These are phyloP conservation scores for Agriopis marginaria DNA, from an alignment of 2,888 invertebrate species.

Conservation along the genomic window DNA sequence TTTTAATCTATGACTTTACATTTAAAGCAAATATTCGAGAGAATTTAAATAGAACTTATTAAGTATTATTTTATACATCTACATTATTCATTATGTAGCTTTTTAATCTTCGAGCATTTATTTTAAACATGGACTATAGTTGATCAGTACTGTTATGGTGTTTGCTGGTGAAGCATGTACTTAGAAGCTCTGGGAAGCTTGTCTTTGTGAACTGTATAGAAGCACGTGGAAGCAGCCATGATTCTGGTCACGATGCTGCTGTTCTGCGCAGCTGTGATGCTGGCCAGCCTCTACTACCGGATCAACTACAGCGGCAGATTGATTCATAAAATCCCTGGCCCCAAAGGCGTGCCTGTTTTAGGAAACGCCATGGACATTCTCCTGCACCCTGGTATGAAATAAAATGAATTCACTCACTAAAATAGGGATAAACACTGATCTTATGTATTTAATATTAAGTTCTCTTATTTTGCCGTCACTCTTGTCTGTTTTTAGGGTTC, in stretches of 20 bases:
- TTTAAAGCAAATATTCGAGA: no score
- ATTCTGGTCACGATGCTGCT: not conserved
- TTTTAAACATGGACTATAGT: no score
- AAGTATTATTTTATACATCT: no score
- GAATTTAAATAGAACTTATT: no score
- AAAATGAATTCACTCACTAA: no score
- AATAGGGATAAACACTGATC: no score
- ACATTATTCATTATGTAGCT: no score
- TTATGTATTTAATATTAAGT: no score
- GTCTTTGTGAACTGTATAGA: not conserved
- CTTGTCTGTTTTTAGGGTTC: no score
- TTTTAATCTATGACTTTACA: no score
- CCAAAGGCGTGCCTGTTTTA: not conserved
- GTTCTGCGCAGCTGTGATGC: slow-evolving; percentile 1
- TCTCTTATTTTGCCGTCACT: no score
- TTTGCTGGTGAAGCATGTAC: not conserved
- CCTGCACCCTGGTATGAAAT: not conserved
- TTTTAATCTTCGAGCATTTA: no score
- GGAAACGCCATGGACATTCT: not conserved
- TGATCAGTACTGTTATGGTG: not conserved
- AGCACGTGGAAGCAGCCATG: not conserved
- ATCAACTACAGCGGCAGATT: slow-evolving; percentile 2
- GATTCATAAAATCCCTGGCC: slow-evolving; percentile 2
- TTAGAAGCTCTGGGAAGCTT: not conserved
- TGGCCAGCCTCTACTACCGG: not conserved